Base-by-base conservation (phyloP, 2,113 vertebrate species). In the Psettodes erumei region DNA sequence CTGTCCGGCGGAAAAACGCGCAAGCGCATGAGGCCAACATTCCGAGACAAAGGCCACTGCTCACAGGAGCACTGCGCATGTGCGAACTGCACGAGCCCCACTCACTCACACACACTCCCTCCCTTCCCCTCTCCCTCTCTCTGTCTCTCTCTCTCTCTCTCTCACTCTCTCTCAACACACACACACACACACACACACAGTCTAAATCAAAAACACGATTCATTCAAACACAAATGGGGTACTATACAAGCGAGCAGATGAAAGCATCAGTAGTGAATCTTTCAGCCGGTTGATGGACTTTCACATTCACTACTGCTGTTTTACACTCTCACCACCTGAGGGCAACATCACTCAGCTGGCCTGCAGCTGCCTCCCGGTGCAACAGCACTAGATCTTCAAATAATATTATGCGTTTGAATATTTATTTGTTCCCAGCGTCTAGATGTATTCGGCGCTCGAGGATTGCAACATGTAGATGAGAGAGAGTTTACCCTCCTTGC, bases 1-100 rank as follows among this genome's bases (percentile, higher is more conserved):
- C 86, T 86, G 89, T 90, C 90, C 91, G 66, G 85, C 47, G 68
- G 38, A 85, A 64, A 70, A 73, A 42, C 62, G 91, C 91, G 90
- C 89, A 88, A 5, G 90, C 90, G 85, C 90, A 87, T 6, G n/a
- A 67, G 68, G 60, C 60, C 48, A 13, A 51, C 84, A 55, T 75
- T 81, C 82, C 76, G 3, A 87, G 70, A 86, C 87, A 90, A 91
- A 86, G 86, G 81, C 71, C 77, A 53, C 55, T 21, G 70, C 75
- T 71, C 75, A 45, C 43, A 33, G 40, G 61, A 62, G 23, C 66
- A 73, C 51, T 38, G 81, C 88, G 84, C 91, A 77, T 88, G 89
- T 72, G 88, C 75, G n/a, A 30, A 0, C 18, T 18, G 3, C 50
- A 8, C 50, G 8, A 16, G 45, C 30, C 28, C 55, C 47, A 32